Base-by-base conservation (phyloP, 2,113 vertebrate species). In the Trichechus manatus region DNA sequence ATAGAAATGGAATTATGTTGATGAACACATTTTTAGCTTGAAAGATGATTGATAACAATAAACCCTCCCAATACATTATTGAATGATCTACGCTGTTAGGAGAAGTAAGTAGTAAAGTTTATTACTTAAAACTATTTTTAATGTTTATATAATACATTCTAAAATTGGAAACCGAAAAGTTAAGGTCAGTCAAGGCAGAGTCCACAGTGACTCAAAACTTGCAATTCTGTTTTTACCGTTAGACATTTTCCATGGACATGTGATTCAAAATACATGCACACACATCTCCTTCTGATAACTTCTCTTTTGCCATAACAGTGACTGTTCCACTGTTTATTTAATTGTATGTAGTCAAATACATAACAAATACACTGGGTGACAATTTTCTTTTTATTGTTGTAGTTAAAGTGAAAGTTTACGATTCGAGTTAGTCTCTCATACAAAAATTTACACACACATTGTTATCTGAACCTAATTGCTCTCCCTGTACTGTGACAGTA, bases 31-130 rank as follows among this genome's bases (percentile, higher is more conserved):
- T 25, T 94, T 96, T 86, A 98, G 44, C 8, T 89, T 93, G 61
- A 94, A 75, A 33, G 92, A 94, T 79, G 96, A 94, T 61, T 86
- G 3, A 83, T 92, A 42, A 23, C 82, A 96, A 86, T 74, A 91
- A 84, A 61, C 77, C 61, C 96, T 97, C 9, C 20, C 53, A 22
- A 88, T 42, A 88, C 96, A 95, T 89, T 68, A 17, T 74, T 85
- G 15, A 50, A n/a, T 29, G 59, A 39, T 27, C 39, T 47, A 0
- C 94, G 31, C 42, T 78, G 3, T 91, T 85, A 77, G 20, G 68
- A 56, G 50, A 83, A 39, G 2, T 61, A 89, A 6, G 20, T 63
- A 80, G 19, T 95, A 81, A 95, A 44, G 56, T 9, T 23, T 56
- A 56, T 8, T 27, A 81, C n/a, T 61, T 29, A 66, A 92, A 79